These are phyloP conservation scores for Montipora capricornis DNA, from an alignment of 64 coral and sea anemone species.

Conservation along the genomic window DNA sequence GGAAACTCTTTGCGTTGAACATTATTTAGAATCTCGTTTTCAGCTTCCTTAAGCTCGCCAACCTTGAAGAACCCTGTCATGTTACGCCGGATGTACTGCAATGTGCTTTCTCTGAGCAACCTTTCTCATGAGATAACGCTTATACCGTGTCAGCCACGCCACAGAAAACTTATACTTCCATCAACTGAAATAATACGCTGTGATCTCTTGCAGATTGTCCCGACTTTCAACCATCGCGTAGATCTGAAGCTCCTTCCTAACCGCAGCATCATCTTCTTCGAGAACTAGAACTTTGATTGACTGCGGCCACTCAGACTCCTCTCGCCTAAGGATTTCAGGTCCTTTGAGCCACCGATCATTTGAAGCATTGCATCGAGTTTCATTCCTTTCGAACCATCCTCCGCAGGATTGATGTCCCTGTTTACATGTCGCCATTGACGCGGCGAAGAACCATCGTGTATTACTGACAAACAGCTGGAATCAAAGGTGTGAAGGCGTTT, in stretches of 20 bases:
- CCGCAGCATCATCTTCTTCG: conserved; percentile 49
- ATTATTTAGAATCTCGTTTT: too few relatives aligned
- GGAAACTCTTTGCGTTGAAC: too few relatives aligned
- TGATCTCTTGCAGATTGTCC: not conserved
- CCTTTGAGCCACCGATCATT: conserved; percentile 33
- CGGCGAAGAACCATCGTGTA: too few relatives aligned
- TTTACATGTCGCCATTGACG: too few relatives aligned
- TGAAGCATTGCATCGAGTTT: not conserved
- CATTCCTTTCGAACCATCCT: not conserved
- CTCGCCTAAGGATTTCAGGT: conserved; percentile 10
- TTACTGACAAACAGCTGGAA: too few relatives aligned
- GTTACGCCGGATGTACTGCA: too few relatives aligned
- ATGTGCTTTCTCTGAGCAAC: too few relatives aligned
- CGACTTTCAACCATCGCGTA: not conserved
- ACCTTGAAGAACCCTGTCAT: too few relatives aligned
- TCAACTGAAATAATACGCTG: not conserved
- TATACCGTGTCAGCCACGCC: not conserved
- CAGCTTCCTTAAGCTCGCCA: too few relatives aligned
- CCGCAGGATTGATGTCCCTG: too few relatives aligned
- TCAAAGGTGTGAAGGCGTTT: too few relatives aligned
- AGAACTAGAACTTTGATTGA: conserved; percentile 27
- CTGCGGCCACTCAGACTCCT: conserved; percentile 8
- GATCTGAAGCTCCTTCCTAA: conserved; percentile 17
- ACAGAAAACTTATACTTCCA: conserved; percentile 9
- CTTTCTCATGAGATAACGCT: not conserved